Percentiles rank a stretch among this genome's conserved stretches.
Conservation (phyloP, 2,113 vertebrate species). For the Psittacula cyanocephala region DNA sequence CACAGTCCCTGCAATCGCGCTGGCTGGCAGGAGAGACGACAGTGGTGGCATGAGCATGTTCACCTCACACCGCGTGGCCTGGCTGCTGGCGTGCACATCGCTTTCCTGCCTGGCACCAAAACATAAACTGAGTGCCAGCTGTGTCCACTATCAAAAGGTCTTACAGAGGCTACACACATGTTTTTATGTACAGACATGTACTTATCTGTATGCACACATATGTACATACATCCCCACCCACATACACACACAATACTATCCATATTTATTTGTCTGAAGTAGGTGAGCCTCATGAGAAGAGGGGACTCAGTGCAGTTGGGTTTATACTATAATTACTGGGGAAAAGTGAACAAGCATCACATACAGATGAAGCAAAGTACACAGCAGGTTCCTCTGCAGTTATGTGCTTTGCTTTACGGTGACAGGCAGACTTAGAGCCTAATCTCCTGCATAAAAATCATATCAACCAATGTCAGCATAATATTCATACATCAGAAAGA, state of each 20-base stretch:
- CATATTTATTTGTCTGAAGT: neutral
- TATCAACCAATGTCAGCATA: conserved; percentile 44
- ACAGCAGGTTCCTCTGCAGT: neutral
- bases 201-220: neutral
- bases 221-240: rapidly evolving
- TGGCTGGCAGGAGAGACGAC: neutral
- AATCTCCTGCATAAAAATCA: neutral
- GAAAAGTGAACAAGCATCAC: neutral
- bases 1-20: neutral
- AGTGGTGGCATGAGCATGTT: neutral
- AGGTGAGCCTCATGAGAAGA: neutral
- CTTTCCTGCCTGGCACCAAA: neutral
- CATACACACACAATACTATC: rapidly evolving
- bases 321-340: neutral
- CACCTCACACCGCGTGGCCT: neutral
- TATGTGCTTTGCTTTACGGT: neutral
- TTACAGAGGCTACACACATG: neutral
- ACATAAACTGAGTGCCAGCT: neutral
- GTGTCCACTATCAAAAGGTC: neutral
- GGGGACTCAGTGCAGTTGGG: neutral
- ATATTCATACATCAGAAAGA: conserved; percentile 40
- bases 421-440: conserved; percentile 16
- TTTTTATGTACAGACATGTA: neutral
- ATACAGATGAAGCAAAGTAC: neutral
- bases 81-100: rapidly evolving